Evolutionary conservation across 2,113 vertebrate genomes (phyloP), one percentile per base, ranked within the genome.

Genomic region (Cervus canadensis): DNA sequence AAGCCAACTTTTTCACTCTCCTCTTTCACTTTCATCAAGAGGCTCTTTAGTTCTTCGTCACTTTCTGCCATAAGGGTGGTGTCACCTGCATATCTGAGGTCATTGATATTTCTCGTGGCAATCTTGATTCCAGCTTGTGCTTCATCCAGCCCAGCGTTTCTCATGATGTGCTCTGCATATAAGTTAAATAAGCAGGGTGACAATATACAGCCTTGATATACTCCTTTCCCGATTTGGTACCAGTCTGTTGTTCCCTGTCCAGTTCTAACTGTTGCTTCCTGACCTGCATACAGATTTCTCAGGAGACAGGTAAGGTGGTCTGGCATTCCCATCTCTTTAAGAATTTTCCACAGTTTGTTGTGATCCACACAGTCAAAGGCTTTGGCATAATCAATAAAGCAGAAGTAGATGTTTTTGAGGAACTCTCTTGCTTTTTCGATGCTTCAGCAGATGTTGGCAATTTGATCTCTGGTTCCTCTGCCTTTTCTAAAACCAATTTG

Each of bases 391-490:
- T 67, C 33, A 67, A 10, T 67, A 11, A 67, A 36, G n/a, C 64
- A 11, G 33, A 67, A 36, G 4, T 21, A 5, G n/a, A 36, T 71
- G 8, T 71, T 36, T 71, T 71, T 71, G 9, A 21, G 64, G 64
- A 71, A 21, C 17, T 71, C n/a, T 71, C n/a, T 71, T 71, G 19
- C n/a, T 21, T 71, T 71, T 36, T 71, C 1, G 4, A 71, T 36
- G 17, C 11, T 71, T n/a, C 64, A 21, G 5, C 0, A 0, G 64
- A 71, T 71, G 19, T 71, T 36, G n/a, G 19, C n/a, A 71, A 1
- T 71, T 71, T 71, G n/a, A 40, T 40, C n/a, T 71, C n/a, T 71
- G 10, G 10, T 71, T 40, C n/a, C 5, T 71, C n/a, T 40, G 19
- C 19, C 67, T 71, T 71, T 71, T 71, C 67, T 40, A 71, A 71